A percentile compares a stretch with the other conserved stretches of the same genome.
Conservation (phyloP, 2,113 vertebrate species). For the Tringa solitaria region DNA sequence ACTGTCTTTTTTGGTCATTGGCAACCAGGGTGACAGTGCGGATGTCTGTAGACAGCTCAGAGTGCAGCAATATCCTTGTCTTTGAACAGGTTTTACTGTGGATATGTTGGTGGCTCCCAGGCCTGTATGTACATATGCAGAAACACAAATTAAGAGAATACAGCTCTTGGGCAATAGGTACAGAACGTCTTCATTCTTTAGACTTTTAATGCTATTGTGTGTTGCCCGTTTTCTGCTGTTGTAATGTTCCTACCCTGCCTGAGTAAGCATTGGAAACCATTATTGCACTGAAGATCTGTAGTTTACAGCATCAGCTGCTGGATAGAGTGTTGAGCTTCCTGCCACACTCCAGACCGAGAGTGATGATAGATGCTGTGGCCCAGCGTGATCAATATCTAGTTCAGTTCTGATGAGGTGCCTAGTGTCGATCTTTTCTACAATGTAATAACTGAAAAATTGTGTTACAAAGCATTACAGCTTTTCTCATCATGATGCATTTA, state of each 20-base stretch:
- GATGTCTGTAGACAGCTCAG: neutral
- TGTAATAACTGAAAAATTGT: neutral
- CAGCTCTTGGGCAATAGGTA: neutral
- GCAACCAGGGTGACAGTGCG: neutral
- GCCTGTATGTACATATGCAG: too few relatives aligned
- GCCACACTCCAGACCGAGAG: fast-evolving
- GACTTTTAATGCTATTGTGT: neutral
- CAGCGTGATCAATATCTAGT: neutral
- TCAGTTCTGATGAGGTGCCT: neutral
- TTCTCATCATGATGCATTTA: neutral
- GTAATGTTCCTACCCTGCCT: neutral
- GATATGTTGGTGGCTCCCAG: neutral
- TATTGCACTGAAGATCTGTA: neutral
- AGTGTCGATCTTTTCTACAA: neutral
- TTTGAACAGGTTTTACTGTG: neutral
- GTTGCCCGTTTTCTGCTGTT: neutral
- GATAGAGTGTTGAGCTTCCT: neutral
- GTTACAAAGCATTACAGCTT: neutral
- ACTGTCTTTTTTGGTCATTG: neutral
- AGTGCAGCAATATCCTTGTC: neutral
- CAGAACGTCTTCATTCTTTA: neutral
- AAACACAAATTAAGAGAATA: neutral
- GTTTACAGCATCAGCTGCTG: neutral
- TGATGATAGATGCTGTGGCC: too few relatives aligned
- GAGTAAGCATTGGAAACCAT: neutral